Evolutionary conservation across 2,888 invertebrate genomes (phyloP), one percentile per base, ranked within the genome.

Genomic region (Mactromeris polynyma): DNA sequence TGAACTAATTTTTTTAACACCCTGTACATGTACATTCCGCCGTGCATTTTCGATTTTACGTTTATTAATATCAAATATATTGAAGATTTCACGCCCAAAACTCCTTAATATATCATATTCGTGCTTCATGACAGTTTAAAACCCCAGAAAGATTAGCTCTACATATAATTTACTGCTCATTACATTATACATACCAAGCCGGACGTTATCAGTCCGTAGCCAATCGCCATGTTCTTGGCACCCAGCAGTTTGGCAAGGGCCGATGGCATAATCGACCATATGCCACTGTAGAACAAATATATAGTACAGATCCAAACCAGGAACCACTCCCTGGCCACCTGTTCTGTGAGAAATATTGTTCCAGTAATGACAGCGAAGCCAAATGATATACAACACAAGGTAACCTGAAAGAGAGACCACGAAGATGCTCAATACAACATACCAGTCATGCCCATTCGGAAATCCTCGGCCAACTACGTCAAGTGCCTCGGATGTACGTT

Each of bases 161-260:
- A n/a, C n/a, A n/a, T n/a, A n/a, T n/a, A n/a, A n/a, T n/a, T n/a
- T n/a, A n/a, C n/a, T n/a, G n/a, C n/a, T n/a, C 3, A 73, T 36
- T 73, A 64, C 73, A 40, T 58, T n/a, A 81, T 31, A 91, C 93
- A 91, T 91, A 96, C 96, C 85, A 94, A 93, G 6, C 95, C 95
- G 7, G 95, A 94, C 80, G 95, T 95, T 1, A 96, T 92, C 46
- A 97, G 87, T 7, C 96, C 96, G 87, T 96, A 97, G 87, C 96
- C 96, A 3, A 95, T 93, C 4, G 94, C 94, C 89, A 91, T 89
- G 73, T 88, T 88, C n/a, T 81, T 82, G 17, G 73, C 51, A 21
- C 86, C 88, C 9, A 88, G 86, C 17, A 91, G 78, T 84, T 89
- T 90, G n/a, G 89, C 84, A 7, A 90, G 77, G 0, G 87, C 81